These are phyloP conservation scores for Ivindomyrus marchei DNA, from an alignment of 2,113 vertebrate genomes.

Conservation along the genomic window DNA sequence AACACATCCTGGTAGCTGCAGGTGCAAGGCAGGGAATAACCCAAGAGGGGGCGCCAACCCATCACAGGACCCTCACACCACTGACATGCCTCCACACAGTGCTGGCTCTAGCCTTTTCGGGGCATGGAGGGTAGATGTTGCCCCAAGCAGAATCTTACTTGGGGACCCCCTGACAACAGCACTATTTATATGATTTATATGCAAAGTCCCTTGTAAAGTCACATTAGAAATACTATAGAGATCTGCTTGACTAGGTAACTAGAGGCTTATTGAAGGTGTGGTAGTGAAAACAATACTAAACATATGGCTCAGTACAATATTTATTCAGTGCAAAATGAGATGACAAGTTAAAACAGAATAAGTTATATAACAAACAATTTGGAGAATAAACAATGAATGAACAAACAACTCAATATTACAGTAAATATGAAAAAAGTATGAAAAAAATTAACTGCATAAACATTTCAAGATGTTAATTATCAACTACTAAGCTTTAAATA, in stretches of 20 bases:
- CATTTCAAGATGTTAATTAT: neutral
- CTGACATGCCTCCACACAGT: neutral
- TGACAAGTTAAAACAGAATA: neutral
- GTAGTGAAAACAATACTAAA: neutral
- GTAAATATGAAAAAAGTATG: neutral
- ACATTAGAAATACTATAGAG: neutral
- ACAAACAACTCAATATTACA: neutral
- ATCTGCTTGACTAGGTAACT: neutral
- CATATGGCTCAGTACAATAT: neutral
- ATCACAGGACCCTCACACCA: neutral
- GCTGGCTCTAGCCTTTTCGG: neutral
- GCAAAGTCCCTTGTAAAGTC: neutral
- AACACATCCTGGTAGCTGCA: neutral
- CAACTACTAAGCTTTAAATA: neutral
- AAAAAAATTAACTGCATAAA: neutral
- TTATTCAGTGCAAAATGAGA: neutral
- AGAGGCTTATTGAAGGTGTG: neutral
- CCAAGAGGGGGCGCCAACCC: neutral
- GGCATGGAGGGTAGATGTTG: neutral
- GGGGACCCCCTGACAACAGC: neutral
- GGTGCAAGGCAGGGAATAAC: neutral
- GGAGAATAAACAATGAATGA: neutral
- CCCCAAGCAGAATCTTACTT: neutral
- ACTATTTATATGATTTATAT: neutral
- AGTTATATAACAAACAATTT: neutral